Percentiles rank a stretch among this genome's conserved stretches.
Evolutionary conservation across 2,888 invertebrate species (phyloP).

Genomic region (Empis stercorea): DNA sequence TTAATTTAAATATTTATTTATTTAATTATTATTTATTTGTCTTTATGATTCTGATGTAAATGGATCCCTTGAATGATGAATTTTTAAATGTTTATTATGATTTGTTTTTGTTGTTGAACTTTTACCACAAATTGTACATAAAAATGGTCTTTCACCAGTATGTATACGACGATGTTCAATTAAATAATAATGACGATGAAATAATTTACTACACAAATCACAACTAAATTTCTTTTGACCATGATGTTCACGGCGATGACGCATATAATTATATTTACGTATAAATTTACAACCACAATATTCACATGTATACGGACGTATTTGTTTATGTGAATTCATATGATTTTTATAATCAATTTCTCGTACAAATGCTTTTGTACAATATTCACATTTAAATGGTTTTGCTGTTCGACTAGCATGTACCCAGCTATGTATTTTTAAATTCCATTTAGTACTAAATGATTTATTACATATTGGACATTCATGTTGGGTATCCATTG

Average conservation of each 20-base stretch:
- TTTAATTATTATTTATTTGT: no score
- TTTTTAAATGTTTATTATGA: constrained; percentile 80
- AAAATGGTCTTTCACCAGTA: constrained; percentile 61
- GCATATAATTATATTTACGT: constrained; percentile 73
- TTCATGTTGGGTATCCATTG: constrained; percentile 58
- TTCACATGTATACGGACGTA: constrained; percentile 74
- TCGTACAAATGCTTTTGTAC: constrained; percentile 73
- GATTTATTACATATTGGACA: constrained; percentile 75
- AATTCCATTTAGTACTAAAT: constrained; percentile 82
- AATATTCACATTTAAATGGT: constrained; percentile 72
- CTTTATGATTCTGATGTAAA: constrained; percentile 59
- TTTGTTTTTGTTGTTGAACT: constrained; percentile 81
- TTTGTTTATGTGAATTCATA: constrained; percentile 73
- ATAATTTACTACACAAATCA: constrained; percentile 64
- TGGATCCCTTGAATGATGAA: constrained; percentile 78
- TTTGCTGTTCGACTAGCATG: constrained; percentile 72
- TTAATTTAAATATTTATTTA: no score
- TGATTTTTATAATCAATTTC: constrained; percentile 70
- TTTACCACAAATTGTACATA: constrained; percentile 81
- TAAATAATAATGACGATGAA: constrained; percentile 76
- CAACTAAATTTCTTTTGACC: constrained; percentile 66
- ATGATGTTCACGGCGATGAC: constrained; percentile 76
- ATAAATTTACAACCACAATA: constrained; percentile 83
- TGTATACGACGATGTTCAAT: constrained; percentile 80
- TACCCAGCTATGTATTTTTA: constrained; percentile 80